Conservation (phyloP, 2,888 invertebrate species). For the Chironomus tentans region DNA sequence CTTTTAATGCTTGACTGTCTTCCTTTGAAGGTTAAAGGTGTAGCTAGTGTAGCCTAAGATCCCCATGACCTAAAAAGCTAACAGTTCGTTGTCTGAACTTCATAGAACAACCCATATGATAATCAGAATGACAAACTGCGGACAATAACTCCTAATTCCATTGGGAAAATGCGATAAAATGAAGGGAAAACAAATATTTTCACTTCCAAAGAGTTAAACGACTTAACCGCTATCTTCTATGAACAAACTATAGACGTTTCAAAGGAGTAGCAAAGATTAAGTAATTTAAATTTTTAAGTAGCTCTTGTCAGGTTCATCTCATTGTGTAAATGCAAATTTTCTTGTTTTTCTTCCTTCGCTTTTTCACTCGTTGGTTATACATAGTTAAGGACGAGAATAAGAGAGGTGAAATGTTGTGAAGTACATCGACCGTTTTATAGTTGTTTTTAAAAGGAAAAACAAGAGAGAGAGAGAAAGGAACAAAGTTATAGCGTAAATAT, state of each 20-base stretch:
- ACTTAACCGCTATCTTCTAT: background rate
- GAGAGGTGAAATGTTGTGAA: background rate
- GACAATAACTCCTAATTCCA: background rate
- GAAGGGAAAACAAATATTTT: background rate
- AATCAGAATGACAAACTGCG: too few species aligned
- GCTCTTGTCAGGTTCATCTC: constrained; percentile 11
- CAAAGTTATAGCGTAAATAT: background rate
- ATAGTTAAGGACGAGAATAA: background rate
- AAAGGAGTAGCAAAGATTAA: constrained; percentile 13
- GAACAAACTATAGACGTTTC: background rate
- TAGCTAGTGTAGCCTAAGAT: too few species aligned
- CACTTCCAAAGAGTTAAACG: too few species aligned
- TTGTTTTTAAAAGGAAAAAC: background rate
- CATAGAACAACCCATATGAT: too few species aligned
- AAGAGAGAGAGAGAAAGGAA: too few species aligned
- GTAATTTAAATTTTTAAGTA: constrained; percentile 19
- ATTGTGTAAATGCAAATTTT: background rate
- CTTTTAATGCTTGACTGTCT: too few species aligned
- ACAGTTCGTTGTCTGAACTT: too few species aligned
- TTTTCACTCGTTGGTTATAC: background rate
- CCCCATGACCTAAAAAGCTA: too few species aligned
- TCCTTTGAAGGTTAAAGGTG: too few species aligned
- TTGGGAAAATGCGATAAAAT: background rate
- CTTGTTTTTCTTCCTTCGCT: background rate
- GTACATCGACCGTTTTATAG: background rate